These are phyloP conservation scores for Cheirogaleus major DNA, from an alignment of 2,797 vertebrate genomes.

Conservation along the genomic window DNA sequence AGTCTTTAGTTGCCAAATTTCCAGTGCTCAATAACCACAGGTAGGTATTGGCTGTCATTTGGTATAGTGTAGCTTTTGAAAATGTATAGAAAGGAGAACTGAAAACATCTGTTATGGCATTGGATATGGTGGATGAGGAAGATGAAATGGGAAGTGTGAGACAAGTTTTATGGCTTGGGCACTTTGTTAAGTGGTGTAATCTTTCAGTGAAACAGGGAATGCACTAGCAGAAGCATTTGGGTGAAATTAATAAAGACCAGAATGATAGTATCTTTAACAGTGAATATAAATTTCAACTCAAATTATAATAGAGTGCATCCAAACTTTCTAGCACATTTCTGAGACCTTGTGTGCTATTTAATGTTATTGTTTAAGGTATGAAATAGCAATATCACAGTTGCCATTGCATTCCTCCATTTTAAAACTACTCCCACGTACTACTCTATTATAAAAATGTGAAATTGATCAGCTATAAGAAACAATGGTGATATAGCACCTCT, in stretches of 20 bases:
- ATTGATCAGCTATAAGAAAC: not conserved
- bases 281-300: not conserved
- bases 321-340: not conserved
- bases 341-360: not conserved
- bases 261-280: not conserved
- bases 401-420: not conserved
- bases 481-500: too few relatives aligned
- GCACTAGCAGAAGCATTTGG: not conserved
- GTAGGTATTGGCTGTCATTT: not conserved
- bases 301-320: not conserved
- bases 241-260: not conserved
- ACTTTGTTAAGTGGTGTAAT: not conserved
- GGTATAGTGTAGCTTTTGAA: not conserved
- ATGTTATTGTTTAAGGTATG: not conserved
- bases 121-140: not conserved
- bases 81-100: not conserved
- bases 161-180: not conserved
- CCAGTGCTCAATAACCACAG: not conserved
- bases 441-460: not conserved
- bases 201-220: not conserved
- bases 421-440: not conserved
- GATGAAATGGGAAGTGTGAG: not conserved
- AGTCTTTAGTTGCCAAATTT: not conserved
- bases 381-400: not conserved
- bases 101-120: not conserved